Base-by-base conservation (phyloP, 2,113 vertebrate species). In the Bothrops jararaca region DNA sequence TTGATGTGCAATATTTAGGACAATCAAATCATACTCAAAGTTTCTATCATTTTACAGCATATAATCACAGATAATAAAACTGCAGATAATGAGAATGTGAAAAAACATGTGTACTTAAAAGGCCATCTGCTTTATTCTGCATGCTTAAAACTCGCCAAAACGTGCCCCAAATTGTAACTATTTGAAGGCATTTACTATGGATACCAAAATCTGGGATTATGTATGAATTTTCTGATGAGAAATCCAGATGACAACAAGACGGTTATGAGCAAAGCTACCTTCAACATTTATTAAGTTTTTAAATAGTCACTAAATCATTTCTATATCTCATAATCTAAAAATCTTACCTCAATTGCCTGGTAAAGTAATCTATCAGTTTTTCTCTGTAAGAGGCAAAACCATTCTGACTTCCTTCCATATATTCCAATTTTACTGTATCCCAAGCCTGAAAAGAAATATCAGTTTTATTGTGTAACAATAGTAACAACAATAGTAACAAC, bases 351-450 rank as follows among this genome's bases (percentile, higher is more conserved):
- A 99, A 97, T 90, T 99, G 98, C 88, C 95, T 95, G 90, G 97
- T 98, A 93, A 99, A 99, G 95, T 99, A 99, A 10, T 98, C 96
- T 93, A 98, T 98, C 3, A 99, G 97, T 91, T 98, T 99, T 93
- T 98, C 98, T 96, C 99, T 98, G 90, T 98, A 98, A 15, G 96
- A 90, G 42, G 97, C 96, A 93, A 97, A 90, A 88, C 96, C 95
- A 93, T 95, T 95, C 90, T 95, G 94, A 86, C 97, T 97, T 94
- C 95, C 97, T 86, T 97, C 97, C 95, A 99, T 97, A 93, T 99
- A 99, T 95, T 99, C 98, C 60, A 98, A 94, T 90, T 97, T 98
- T 80, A 99, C 98, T 89, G 98, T 97, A 95, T 99, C 99, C 98
- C 98, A 98, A 23, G 98, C 99, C 99, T 99, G 94, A 24, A 94